These are phyloP conservation scores for Octodonta nipae DNA, from an alignment of 2,888 invertebrate genomes.

Conservation along the genomic window DNA sequence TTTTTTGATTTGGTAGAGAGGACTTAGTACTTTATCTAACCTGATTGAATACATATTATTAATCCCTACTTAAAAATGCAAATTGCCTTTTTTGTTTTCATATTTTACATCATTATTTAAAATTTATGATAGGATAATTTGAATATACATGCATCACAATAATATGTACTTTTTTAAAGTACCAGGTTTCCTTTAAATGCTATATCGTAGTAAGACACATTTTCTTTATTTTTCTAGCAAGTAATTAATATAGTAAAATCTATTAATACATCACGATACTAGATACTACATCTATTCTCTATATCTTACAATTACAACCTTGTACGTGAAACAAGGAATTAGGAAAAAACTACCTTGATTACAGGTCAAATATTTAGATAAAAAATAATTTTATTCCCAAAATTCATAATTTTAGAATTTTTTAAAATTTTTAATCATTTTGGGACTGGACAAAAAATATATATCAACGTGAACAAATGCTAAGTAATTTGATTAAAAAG, in stretches of 20 bases:
- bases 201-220: constrained; percentile 33
- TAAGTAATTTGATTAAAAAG: too few species aligned
- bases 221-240: constrained; percentile 20
- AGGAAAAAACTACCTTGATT: constrained; percentile 20
- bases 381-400: too few species aligned
- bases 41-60: background rate
- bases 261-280: constrained; percentile 28
- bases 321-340: background rate
- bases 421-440: too few species aligned
- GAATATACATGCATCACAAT: constrained; percentile 31
- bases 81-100: constrained; percentile 12
- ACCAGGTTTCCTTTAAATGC: constrained; percentile 27
- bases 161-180: constrained; percentile 21
- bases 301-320: constrained; percentile 22
- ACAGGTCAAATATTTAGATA: constrained; percentile 27
- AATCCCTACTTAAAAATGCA: constrained; percentile 34
- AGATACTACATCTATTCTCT: constrained; percentile 22
- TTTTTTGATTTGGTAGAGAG: too few species aligned
- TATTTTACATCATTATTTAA: constrained; percentile 16
- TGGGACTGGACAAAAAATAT: too few species aligned
- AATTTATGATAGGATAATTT: too few species aligned
- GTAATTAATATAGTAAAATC: constrained; percentile 13
- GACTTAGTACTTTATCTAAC: too few species aligned
- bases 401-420: too few species aligned
- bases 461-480: too few species aligned